Conservation (phyloP, 92 coral and sea anemone genomes). For the Siderastrea siderea region DNA sequence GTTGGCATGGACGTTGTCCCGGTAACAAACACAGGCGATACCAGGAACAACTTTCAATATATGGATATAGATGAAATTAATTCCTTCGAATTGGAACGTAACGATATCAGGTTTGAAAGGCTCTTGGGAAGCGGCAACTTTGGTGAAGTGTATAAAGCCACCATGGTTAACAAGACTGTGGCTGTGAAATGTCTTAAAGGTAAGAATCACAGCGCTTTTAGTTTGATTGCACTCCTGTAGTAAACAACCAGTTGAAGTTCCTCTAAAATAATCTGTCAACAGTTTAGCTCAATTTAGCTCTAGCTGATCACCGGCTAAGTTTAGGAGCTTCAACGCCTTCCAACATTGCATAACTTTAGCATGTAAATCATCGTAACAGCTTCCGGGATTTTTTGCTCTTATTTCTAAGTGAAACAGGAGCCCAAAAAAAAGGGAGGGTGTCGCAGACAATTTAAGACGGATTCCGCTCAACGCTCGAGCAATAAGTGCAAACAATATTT, state of each 20-base stretch:
- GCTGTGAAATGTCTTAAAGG: conserved; percentile 81
- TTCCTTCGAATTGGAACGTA: conserved; percentile 56
- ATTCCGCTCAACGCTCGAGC: too few relatives aligned
- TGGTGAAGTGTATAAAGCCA: conserved; percentile 80
- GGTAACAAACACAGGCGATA: neutral
- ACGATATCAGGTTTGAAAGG: conserved; percentile 45
- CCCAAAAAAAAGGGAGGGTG: too few relatives aligned
- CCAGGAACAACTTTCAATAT: neutral
- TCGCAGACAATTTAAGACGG: too few relatives aligned
- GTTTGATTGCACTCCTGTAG: neutral
- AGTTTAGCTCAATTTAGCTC: too few relatives aligned
- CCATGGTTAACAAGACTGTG: conserved; percentile 23
- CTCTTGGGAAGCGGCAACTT: conserved; percentile 80
- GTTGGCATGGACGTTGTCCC: neutral
- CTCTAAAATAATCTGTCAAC: too few relatives aligned
- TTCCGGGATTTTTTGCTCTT: too few relatives aligned
- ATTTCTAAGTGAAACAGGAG: too few relatives aligned
- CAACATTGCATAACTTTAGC: too few relatives aligned
- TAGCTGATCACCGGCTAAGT: too few relatives aligned
- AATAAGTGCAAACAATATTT: too few relatives aligned
- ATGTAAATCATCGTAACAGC: too few relatives aligned
- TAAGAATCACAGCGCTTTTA: neutral
- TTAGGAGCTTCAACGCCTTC: too few relatives aligned
- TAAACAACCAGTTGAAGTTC: neutral
- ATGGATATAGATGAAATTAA: neutral